Base-by-base conservation (phyloP, 1,140 invertebrate species). In the Pogonus chalceus region DNA sequence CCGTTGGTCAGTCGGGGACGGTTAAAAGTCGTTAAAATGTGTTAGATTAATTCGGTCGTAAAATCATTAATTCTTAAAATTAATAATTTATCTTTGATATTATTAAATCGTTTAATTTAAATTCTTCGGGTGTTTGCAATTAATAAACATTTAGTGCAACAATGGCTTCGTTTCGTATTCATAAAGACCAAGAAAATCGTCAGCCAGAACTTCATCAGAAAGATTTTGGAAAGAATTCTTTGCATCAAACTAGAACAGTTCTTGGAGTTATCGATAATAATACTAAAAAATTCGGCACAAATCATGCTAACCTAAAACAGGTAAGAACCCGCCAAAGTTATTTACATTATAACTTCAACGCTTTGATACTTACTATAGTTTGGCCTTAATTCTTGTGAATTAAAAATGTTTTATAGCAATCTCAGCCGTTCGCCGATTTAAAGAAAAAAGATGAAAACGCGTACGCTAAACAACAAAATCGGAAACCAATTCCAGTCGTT, bases 131-230 rank as follows among this genome's bases (percentile, higher is more conserved):
- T 31, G 26, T 7, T 31, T 31, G 26, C 26, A 31, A n/a, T 31
- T 4, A 31, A 14, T 31, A 31, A 7, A 31, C 14, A 31, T 7
- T 31, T 31, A 9, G 10, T 20, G 0, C 52, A 61, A 66, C 58
- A 68, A 83, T 83, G 80, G 79, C 80, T 66, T 74, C 74, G 49
- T 77, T 83, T 63, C 72, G 76, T 66, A 77, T 83, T 60, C 77
- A 79, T 66, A 78, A 82, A 59, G 81, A 83, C 69, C 79, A 83
- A 69, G 81, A 84, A 72, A 84, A 84, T 62, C 69, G 69, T 20
- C 61, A 64, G 23, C 57, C 57, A 16, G 65, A 66, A 56, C 48
- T 58, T 60, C 43, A 65, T 22, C 70, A 72, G 58, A 71, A 75
- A 66, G 76, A 73, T 59, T 64, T 63, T 52, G 60, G 69, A 49